Percentiles rank a stretch among this genome's conserved stretches.
phyloP scores from a whole-genome alignment of 1,140 invertebrate species.

The Galleria mellonella region DNA sequence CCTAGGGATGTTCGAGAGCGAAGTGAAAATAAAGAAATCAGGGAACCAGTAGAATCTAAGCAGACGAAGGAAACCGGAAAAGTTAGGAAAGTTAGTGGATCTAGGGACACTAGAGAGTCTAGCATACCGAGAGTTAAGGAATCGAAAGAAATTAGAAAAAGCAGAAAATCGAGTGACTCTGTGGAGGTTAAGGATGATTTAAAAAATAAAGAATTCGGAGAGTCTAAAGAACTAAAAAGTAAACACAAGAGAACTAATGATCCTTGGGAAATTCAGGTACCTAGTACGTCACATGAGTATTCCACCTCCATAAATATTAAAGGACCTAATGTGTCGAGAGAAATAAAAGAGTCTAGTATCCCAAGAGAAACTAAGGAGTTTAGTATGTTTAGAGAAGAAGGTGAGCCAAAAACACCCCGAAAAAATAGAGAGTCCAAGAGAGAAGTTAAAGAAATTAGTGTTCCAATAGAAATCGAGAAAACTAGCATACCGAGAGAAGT shows the following conservation, averaged over 20 bases:
- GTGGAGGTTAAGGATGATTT: too few species aligned
- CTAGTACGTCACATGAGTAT: background rate
- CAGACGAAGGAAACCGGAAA: constrained; percentile 14
- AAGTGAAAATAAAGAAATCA: constrained; percentile 6
- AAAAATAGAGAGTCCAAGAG: background rate
- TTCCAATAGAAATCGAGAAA: background rate
- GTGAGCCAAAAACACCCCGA: background rate
- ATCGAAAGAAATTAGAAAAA: background rate
- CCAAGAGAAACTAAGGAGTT: background rate
- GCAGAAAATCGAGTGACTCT: too few species aligned
- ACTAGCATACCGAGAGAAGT: background rate
- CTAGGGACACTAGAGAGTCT: constrained; percentile 7
- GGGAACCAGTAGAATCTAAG: constrained; percentile 11
- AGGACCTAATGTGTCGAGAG: background rate
- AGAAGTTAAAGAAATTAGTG: background rate
- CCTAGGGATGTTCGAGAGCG: background rate
- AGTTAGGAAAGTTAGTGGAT: constrained; percentile 5
- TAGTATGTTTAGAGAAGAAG: background rate
- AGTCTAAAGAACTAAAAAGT: too few species aligned
- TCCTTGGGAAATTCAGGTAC: too few species aligned
- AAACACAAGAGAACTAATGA: too few species aligned
- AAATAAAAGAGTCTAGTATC: background rate
- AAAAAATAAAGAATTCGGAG: too few species aligned
- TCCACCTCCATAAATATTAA: background rate
- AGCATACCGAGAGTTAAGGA: background rate